Evolutionary conservation across 2,797 vertebrate genomes (phyloP).

Genomic region (Molossus molossus): DNA sequence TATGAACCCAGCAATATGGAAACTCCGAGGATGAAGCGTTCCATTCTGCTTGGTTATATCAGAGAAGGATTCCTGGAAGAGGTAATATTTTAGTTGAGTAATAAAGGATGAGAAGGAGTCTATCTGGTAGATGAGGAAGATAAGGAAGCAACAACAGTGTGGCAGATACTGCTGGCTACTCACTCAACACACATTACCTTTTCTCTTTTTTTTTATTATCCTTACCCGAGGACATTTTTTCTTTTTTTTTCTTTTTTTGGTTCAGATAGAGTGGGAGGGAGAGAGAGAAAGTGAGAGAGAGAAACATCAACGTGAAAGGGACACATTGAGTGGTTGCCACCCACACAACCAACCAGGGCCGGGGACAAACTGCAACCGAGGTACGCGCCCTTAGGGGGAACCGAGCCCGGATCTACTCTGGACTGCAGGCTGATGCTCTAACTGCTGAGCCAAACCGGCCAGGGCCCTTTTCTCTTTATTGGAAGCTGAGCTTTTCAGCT

Average conservation of each 20-base stretch:
- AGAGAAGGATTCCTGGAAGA: conserved; percentile 57
- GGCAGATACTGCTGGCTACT: not conserved
- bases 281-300: too few species aligned
- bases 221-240: too few species aligned
- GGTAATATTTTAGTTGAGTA: not conserved
- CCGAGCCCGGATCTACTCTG: too few species aligned
- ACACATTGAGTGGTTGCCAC: too few species aligned
- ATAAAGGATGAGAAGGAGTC: conserved; percentile 14
- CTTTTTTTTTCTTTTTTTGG: too few species aligned
- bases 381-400: too few species aligned
- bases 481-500: conserved; percentile 25
- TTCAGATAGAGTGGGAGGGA: too few species aligned
- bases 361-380: too few species aligned
- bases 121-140: not conserved
- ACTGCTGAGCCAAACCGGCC: too few species aligned
- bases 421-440: too few species aligned
- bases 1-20: not conserved
- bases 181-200: not conserved
- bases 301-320: too few species aligned
- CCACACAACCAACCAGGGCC: too few species aligned
- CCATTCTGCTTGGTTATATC: not conserved
- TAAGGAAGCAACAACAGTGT: not conserved
- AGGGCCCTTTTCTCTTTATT: not conserved
- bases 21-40: conserved; percentile 8
- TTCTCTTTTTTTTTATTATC: not conserved